Evolutionary conservation across 2,113 vertebrate genomes (phyloP).

Genomic region (Eurypyga helias): DNA sequence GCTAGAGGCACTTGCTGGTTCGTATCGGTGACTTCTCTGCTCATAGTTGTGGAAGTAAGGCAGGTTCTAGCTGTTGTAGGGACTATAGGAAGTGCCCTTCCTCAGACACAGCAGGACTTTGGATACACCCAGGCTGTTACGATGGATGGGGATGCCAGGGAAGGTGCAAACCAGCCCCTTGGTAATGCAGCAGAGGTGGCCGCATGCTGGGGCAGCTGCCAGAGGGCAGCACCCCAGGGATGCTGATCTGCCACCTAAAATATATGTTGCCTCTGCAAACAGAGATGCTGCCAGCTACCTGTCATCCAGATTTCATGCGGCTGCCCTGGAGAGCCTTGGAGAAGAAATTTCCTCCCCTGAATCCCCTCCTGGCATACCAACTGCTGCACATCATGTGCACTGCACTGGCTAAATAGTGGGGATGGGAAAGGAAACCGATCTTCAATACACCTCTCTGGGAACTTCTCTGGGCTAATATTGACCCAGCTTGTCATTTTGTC

Average conservation of each 20-base stretch:
- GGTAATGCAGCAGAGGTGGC: neutral
- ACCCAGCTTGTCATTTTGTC: neutral
- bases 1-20: neutral
- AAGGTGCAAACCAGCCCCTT: neutral
- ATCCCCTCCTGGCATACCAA: neutral
- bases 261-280: neutral
- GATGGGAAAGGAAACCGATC: neutral
- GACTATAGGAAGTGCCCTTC: neutral
- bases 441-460: neutral
- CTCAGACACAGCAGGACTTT: neutral
- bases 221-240: rapidly evolving
- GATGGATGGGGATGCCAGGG: neutral
- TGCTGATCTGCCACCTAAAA: neutral
- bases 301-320: neutral
- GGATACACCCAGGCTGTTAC: neutral
- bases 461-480: neutral
- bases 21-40: neutral
- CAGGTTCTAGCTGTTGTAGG: neutral
- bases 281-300: neutral
- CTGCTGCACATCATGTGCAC: neutral
- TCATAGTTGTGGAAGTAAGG: neutral
- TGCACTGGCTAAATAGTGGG: neutral
- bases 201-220: neutral
- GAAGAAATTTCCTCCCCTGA: neutral
- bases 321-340: neutral